Percentiles rank a stretch among this genome's conserved stretches.
These are phyloP conservation scores for Siniperca undulata DNA, from an alignment of 2,797 vertebrate species.

Conservation along the genomic window DNA sequence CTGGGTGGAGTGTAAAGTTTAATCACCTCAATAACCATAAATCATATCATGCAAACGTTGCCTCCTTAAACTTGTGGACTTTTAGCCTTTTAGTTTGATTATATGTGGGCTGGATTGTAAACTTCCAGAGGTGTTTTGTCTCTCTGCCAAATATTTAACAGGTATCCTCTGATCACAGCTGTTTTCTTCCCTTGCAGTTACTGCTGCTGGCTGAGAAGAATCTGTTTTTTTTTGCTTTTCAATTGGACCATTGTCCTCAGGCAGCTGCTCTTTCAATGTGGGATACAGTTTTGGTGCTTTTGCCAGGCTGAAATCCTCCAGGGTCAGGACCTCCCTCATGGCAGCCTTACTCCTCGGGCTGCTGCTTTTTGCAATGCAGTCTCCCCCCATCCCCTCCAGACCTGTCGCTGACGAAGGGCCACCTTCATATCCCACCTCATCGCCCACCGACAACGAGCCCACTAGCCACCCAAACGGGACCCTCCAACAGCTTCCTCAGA, in stretches of 20 bases:
- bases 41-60: not conserved
- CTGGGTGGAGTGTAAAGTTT: conserved; percentile 20
- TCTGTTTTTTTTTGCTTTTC: conserved; percentile 43
- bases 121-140: conserved; percentile 12
- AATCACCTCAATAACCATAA: not conserved
- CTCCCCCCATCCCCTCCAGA: conserved; percentile 87
- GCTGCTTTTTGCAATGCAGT: conserved; percentile 89
- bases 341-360: conserved; percentile 90
- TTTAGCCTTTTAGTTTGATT: not conserved
- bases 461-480: conserved; percentile 86
- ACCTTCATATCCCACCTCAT: conserved; percentile 47
- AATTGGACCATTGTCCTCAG: conserved; percentile 62
- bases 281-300: conserved; percentile 81
- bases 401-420: conserved; percentile 69
- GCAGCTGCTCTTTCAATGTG: conserved; percentile 78
- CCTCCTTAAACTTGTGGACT: conserved; percentile 4
- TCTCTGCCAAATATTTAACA: conserved; percentile 10
- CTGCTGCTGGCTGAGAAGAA: conserved; percentile 53
- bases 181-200: conserved; percentile 57
- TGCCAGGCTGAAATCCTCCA: conserved; percentile 86
- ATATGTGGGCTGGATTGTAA: not conserved
- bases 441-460: conserved; percentile 68
- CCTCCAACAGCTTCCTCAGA: conserved; percentile 88
- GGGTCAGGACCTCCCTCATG: conserved; percentile 89
- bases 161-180: conserved; percentile 46